Evolutionary conservation across 2,113 vertebrate species (phyloP).

Genomic region (Lycocorax pyrrhopterus): DNA sequence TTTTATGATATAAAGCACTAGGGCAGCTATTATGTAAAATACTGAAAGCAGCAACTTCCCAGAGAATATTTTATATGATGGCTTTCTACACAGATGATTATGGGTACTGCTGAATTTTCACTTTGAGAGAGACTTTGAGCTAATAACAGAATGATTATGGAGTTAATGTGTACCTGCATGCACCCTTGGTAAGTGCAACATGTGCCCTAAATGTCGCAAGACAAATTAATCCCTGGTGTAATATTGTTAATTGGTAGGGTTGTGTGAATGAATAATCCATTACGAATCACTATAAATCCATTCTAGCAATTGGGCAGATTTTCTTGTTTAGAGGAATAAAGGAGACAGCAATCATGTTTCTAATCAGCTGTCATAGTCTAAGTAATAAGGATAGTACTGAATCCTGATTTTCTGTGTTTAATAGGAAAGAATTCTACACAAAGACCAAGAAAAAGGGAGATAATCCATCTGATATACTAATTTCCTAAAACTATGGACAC

Average conservation of each 20-base stretch:
- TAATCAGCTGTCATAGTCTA: neutral
- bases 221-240: neutral
- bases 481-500: neutral
- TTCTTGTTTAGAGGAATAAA: neutral
- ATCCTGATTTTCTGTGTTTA: neutral
- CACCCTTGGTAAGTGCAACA: neutral
- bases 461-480: neutral
- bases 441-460: neutral
- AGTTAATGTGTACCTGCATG: neutral
- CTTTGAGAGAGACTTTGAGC: neutral
- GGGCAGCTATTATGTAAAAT: neutral
- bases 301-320: neutral
- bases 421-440: neutral
- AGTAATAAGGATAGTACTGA: neutral
- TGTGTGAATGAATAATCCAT: neutral
- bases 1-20: neutral
- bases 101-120: neutral
- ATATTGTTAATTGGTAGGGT: neutral
- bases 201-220: neutral
- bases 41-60: neutral
- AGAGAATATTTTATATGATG: neutral
- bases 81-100: neutral
- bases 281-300: neutral
- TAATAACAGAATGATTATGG: neutral
- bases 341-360: neutral